Base-by-base conservation (phyloP, 2,797 vertebrate species). In the Percopsis omiscomaycus region DNA sequence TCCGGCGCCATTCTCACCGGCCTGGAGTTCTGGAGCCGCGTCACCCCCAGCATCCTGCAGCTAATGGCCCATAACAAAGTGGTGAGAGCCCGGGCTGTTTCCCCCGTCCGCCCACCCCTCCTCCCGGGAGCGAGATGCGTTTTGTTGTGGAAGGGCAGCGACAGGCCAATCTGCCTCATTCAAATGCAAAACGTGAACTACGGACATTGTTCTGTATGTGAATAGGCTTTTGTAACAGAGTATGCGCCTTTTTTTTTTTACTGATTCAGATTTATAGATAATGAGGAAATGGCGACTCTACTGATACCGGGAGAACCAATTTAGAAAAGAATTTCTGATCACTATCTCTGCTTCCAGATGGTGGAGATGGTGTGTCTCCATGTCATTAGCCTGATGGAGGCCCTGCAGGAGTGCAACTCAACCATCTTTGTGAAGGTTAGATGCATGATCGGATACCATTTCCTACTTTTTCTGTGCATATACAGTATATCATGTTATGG, bases 51-150 rank as follows among this genome's bases (percentile, higher is more conserved):
- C 90, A 98, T 99, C 86, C 92, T 99, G 22, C 97, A 99, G 87
- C 94, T 99, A 55, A 99, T 99, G 97, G 97, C 96, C 56, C 98
- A 99, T 84, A 99, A 99, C 88, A 98, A 97, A 94, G 95, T 99
- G 92, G 98, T 98, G 84, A 94, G 95, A 91, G 61, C 5, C 29
- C 37, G 55, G 44, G n/a, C 11, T 62, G 53, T 8, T 22, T 2
- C n/a, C 29, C 13, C 12, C 27, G 12, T 3, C 53, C 53, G 6
- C n/a, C 55, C 30, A 13, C 5, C 32, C 32, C 14, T 32, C 45
- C 55, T 29, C 3, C 11, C n/a, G 13, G 30, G 15, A 42, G 32
- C 15, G 28, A 9, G 51, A 4, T 42, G 22, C 56, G n/a, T 4
- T 61, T 52, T 22, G 32, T 27, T 22, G 12, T 12, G 2, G 4